Conservation (phyloP, 2,113 vertebrate genomes). For the Cynocephalus volans region DNA sequence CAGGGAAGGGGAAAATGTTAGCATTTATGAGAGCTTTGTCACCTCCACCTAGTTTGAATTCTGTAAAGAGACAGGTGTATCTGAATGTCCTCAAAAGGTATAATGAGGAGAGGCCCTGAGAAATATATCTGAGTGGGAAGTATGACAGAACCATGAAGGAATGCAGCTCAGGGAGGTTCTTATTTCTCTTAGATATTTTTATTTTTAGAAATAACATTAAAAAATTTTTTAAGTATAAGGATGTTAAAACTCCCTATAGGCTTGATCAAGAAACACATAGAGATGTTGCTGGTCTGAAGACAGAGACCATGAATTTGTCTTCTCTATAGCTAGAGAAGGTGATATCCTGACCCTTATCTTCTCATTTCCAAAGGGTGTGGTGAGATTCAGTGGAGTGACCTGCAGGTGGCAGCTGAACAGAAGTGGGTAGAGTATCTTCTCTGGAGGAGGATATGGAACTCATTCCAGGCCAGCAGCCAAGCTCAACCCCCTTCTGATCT, state of each 20-base stretch:
- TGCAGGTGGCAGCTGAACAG: background rate
- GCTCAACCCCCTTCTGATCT: background rate
- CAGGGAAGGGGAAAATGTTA: background rate
- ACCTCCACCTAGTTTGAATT: background rate
- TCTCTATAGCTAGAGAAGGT: background rate
- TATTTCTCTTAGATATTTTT: background rate
- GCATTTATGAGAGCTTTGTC: slow-evolving; percentile 63
- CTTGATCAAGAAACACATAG: slow-evolving; percentile 5
- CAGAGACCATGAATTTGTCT: background rate
- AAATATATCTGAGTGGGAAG: background rate
- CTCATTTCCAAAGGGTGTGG: background rate
- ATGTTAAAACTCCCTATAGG: background rate
- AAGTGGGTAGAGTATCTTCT: background rate
- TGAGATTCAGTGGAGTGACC: background rate
- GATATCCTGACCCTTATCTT: background rate
- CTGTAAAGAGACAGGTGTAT: background rate
- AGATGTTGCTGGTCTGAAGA: background rate
- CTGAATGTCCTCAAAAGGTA: background rate
- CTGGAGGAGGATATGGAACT: slow-evolving; percentile 43
- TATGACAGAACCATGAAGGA: background rate
- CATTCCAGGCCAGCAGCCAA: background rate
- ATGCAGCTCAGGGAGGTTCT: background rate
- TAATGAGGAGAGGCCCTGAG: background rate
- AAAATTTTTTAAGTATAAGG: background rate
- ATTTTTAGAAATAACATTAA: slow-evolving; percentile 49